Conservation (phyloP, 1,140 invertebrate species). For the Leptinotarsa texana region DNA sequence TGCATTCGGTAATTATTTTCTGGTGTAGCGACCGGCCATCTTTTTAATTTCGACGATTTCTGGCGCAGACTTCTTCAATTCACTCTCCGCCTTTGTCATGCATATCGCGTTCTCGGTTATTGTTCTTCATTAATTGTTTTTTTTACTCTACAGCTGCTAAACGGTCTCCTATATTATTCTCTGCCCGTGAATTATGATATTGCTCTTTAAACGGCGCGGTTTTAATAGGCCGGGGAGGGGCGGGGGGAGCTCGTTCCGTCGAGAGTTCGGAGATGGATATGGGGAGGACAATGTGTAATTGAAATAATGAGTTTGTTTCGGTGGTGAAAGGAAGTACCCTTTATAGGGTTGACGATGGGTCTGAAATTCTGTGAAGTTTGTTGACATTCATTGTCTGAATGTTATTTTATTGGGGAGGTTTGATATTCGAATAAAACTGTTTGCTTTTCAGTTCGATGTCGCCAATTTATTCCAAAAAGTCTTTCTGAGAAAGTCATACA, state of each 20-base stretch:
- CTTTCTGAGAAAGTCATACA: too few species aligned
- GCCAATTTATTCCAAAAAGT: too few species aligned
- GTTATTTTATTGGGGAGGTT: too few species aligned
- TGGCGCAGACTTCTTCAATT: constrained; percentile 36
- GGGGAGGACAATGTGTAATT: constrained; percentile 1
- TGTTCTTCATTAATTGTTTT: constrained; percentile 43
- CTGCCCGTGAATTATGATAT: constrained; percentile 29
- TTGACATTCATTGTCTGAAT: too few species aligned
- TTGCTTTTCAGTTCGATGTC: too few species aligned
- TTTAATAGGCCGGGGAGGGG: not conserved
- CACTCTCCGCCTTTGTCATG: constrained; percentile 39
- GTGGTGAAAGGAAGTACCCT: not conserved
- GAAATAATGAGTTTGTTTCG: not conserved
- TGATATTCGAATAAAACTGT: too few species aligned
- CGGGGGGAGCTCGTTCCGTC: not conserved
- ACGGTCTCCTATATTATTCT: constrained; percentile 12
- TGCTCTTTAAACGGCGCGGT: constrained; percentile 19
- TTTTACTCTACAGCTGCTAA: constrained; percentile 29
- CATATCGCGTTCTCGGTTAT: constrained; percentile 39
- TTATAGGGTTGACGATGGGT: not conserved
- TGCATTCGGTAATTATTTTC: not conserved
- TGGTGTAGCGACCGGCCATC: constrained; percentile 31
- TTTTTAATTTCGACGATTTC: constrained; percentile 40
- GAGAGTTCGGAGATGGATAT: constrained; percentile 4
- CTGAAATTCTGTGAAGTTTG: not conserved